Base-by-base conservation (phyloP, 2,888 invertebrate genomes). In the Philereme vetulata region DNA sequence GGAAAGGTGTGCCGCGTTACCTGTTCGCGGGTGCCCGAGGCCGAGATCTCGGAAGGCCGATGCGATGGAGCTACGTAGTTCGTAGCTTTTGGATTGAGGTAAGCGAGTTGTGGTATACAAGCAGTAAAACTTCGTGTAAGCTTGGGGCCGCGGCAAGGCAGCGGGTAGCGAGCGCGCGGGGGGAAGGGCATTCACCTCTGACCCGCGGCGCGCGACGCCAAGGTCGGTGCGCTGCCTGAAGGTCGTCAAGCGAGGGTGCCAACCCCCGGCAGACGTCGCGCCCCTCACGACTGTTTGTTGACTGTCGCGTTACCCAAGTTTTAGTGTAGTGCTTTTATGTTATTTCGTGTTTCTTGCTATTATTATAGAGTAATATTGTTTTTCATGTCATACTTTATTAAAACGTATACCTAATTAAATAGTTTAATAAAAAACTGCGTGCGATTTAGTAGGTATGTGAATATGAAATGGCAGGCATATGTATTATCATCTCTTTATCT, bases 181-280 rank as follows among this genome's bases (percentile, higher is more conserved):
- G 47, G 61, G 34, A 81, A 86, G 91, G 88, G 85, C 91, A 86
- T 91, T 90, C 90, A 92, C 91, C 91, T 91, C 91, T 91, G 91
- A 91, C 91, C 91, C 90, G 91, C 86, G 86, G 82, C 86, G 89
- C 86, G 83, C 88, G 88, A 83, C 82, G 84, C 89, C 92, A 91
- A 91, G 92, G 92, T 91, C 91, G 92, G 88, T 89, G 90, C 88
- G 90, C 91, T 85, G 89, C 85, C 83, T 89, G 92, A 91, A 92
- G 92, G 92, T 92, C 91, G 84, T 89, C 90, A 86, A 87, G 86
- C 86, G 88, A 93, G 93, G 93, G 86, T 89, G 90, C 85, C 80
- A 79, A 85, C 90, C 93, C 93, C 92, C 74, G 74, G 74, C 21
- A 21, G 21, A 21, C 21, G 21, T 21, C 21, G 21, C 67, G 73